Conservation (phyloP, 30 jellyfish, hydroid and myxozoan species). For the Hydra vulgaris region DNA sequence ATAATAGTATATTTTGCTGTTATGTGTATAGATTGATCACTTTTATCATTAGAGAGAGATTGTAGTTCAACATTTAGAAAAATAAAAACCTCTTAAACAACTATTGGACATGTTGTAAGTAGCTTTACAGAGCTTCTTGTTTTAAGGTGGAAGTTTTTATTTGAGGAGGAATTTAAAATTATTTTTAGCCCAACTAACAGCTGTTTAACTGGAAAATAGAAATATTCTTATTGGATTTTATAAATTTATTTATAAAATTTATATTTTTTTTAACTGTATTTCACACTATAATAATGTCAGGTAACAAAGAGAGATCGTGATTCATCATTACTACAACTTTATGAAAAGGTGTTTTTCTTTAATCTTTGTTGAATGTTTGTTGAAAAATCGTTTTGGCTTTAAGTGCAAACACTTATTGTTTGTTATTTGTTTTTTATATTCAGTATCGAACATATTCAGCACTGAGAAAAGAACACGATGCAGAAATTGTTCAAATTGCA, state of each 20-base stretch:
- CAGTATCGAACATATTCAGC: constrained; percentile 96
- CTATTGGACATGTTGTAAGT: constrained; percentile 97
- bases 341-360: constrained; percentile 51
- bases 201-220: too few species aligned
- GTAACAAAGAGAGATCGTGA: constrained; percentile 86
- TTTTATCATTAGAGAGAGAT: constrained; percentile 79
- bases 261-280: background rate
- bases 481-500: constrained; percentile 94
- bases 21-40: constrained; percentile 31
- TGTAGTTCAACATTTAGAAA: constrained; percentile 79
- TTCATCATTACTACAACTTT: constrained; percentile 84
- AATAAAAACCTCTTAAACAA: constrained; percentile 83
- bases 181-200: too few species aligned
- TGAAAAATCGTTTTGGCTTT: background rate
- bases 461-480: constrained; percentile 93
- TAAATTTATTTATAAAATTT: too few species aligned
- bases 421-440: too few species aligned
- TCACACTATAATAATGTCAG: constrained; percentile 14
- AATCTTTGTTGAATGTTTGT: background rate
- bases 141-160: constrained; percentile 40
- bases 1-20: background rate
- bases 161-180: background rate
- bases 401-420: background rate
- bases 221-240: background rate
- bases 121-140: constrained; percentile 91